phyloP scores from a whole-genome alignment of 64 coral and sea anemone genomes.

The Catalaphyllia jardinei region DNA sequence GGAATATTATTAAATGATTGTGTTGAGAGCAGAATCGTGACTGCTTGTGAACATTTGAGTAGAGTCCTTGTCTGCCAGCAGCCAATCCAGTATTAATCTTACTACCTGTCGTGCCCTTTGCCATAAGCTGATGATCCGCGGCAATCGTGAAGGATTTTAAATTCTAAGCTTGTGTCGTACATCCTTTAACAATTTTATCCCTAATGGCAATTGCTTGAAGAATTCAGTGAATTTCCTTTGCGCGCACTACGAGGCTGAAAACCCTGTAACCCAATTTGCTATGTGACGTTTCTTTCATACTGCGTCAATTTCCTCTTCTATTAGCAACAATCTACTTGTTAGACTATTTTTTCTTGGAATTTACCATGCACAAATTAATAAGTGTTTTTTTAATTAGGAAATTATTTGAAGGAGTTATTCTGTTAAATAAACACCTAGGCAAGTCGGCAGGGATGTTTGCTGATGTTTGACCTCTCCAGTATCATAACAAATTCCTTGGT shows the following conservation, averaged over 20 bases:
- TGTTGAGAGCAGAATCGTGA: not conserved
- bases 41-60: not conserved
- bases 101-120: not conserved
- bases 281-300: not conserved
- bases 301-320: not conserved
- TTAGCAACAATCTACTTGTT: no score
- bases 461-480: no score
- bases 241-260: not conserved
- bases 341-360: no score
- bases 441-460: no score
- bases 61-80: not conserved
- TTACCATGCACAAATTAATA: no score
- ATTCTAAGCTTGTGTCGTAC: conserved; percentile 1
- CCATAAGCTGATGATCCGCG: not conserved
- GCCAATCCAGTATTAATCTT: not conserved
- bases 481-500: no score
- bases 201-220: not conserved
- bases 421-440: no score
- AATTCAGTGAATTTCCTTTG: conserved; percentile 13
- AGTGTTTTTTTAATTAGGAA: no score
- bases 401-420: no score
- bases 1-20: not conserved
- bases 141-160: not conserved
- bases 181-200: not conserved
- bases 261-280: not conserved